These are phyloP conservation scores for Strongylocentrotus purpuratus DNA, from an alignment of 35 echinoderm and acorn worm species.

Conservation along the genomic window DNA sequence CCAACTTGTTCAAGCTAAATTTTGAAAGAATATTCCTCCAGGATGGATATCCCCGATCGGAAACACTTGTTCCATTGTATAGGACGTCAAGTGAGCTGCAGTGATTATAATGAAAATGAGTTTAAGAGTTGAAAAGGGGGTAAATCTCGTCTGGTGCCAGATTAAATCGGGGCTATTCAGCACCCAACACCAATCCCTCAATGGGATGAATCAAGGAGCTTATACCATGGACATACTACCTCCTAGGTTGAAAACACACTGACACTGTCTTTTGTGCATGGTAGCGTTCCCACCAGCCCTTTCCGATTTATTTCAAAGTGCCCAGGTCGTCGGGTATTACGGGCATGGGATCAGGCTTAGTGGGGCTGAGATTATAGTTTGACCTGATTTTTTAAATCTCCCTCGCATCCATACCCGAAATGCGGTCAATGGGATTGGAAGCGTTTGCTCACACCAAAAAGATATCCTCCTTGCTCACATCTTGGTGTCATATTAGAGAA, in stretches of 20 bases:
- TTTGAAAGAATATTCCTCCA: background rate
- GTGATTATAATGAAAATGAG: conserved; percentile 2
- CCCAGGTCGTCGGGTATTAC: background rate
- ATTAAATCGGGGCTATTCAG: background rate
- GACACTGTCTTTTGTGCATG: background rate
- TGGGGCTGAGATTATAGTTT: too few relatives aligned
- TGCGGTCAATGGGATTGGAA: background rate
- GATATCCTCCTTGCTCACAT: too few relatives aligned
- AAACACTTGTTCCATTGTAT: background rate
- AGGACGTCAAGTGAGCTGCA: background rate
- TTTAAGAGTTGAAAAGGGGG: background rate
- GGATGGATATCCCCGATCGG: background rate
- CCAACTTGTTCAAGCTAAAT: background rate
- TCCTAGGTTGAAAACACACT: background rate
- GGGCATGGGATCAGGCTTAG: too few relatives aligned
- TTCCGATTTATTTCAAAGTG: background rate
- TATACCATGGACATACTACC: too few relatives aligned
- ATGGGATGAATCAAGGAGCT: background rate
- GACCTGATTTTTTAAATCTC: background rate
- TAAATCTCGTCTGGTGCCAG: conserved; percentile 30
- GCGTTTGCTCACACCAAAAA: too few relatives aligned
- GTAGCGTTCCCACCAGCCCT: background rate
- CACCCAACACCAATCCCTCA: background rate
- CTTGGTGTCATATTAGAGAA: background rate
- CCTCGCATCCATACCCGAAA: background rate